Percentiles rank a stretch among this genome's conserved stretches.
These are phyloP conservation scores for Eupristina koningsbergeri DNA, from an alignment of 1,140 invertebrate genomes.

Conservation along the genomic window DNA sequence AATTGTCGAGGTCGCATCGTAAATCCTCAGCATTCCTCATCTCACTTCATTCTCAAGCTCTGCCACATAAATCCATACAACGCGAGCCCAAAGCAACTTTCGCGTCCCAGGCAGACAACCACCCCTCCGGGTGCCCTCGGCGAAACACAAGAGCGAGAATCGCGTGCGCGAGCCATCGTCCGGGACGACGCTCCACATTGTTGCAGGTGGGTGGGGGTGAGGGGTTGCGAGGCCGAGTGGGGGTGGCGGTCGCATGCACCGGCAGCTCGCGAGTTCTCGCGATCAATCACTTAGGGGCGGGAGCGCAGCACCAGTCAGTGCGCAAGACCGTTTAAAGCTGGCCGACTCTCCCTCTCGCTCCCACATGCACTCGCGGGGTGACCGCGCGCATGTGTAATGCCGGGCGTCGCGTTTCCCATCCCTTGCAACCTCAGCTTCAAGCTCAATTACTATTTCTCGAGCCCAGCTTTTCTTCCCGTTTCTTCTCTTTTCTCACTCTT, in stretches of 20 bases:
- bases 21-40: constrained; percentile 25
- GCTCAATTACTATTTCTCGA: constrained; percentile 35
- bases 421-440: background rate
- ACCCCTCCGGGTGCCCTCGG: background rate
- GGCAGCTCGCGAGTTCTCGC: constrained; percentile 58
- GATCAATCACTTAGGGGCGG: constrained; percentile 61
- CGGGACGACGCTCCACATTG: constrained; percentile 27
- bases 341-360: constrained; percentile 21
- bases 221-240: too few species aligned
- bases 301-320: constrained; percentile 52
- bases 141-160: constrained; percentile 38
- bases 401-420: background rate
- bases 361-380: constrained; percentile 17
- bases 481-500: constrained; percentile 4
- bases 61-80: constrained; percentile 29
- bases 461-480: background rate
- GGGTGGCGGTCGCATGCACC: constrained; percentile 58
- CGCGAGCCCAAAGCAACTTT: constrained; percentile 25
- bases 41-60: constrained; percentile 26
- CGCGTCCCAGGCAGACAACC: constrained; percentile 12
- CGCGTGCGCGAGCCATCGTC: constrained; percentile 37
- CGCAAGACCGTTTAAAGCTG: constrained; percentile 63
- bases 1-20: constrained; percentile 8
- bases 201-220: background rate
- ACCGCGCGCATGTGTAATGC: constrained; percentile 40